Evolutionary conservation across 2,113 vertebrate species (phyloP).

Genomic region (Coreoperca whiteheadi): DNA sequence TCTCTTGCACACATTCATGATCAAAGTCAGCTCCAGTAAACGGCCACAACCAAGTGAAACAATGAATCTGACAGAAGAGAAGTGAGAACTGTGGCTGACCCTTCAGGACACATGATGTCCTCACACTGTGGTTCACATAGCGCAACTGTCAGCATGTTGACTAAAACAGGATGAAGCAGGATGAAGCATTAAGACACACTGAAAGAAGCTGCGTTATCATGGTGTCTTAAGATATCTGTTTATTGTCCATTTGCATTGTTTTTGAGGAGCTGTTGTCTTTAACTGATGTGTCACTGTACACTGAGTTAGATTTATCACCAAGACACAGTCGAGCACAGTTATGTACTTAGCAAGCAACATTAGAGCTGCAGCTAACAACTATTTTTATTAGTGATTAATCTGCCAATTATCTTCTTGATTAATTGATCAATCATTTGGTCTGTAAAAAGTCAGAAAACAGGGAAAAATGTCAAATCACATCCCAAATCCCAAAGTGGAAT

Average conservation of each 20-base stretch:
- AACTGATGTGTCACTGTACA: background rate
- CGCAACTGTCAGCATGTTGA: constrained; percentile 51
- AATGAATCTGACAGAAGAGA: constrained; percentile 55
- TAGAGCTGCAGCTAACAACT: background rate
- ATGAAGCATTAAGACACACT: constrained; percentile 8
- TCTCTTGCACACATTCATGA: background rate
- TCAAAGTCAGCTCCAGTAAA: background rate
- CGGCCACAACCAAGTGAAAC: constrained; percentile 11
- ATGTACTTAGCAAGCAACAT: background rate
- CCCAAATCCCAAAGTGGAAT: background rate
- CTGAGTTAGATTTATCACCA: background rate
- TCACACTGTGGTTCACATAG: constrained; percentile 20
- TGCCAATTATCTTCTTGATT: background rate
- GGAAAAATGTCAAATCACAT: background rate
- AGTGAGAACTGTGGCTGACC: constrained; percentile 57
- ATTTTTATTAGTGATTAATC: background rate
- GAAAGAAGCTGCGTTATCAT: constrained; percentile 10
- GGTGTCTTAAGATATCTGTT: constrained; percentile 10
- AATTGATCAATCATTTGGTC: background rate
- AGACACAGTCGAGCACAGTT: background rate
- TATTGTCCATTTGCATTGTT: background rate
- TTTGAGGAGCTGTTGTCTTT: background rate
- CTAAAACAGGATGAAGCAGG: constrained; percentile 13
- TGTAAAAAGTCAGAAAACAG: background rate
- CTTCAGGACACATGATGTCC: constrained; percentile 61